These are phyloP conservation scores for Coracopsis vasa DNA, from an alignment of 2,113 vertebrate genomes.

Conservation along the genomic window DNA sequence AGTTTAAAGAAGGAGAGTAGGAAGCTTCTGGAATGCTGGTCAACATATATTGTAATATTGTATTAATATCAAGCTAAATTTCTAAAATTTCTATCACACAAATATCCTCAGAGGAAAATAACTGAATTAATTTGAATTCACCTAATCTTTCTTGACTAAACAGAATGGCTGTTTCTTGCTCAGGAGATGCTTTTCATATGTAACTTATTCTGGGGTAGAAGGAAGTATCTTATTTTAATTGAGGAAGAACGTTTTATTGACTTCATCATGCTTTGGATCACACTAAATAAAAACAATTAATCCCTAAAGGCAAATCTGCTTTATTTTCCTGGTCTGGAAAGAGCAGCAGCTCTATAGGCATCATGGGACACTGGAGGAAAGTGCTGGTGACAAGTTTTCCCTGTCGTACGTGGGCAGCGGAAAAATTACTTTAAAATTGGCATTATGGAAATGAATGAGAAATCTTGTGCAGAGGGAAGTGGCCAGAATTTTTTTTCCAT, in stretches of 20 bases:
- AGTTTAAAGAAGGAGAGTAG: background rate
- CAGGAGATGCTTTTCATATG: background rate
- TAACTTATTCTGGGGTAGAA: background rate
- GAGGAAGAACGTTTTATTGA: background rate
- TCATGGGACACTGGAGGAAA: background rate
- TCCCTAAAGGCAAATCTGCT: background rate
- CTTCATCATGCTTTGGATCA: background rate
- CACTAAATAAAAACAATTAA: background rate
- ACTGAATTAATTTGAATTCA: background rate
- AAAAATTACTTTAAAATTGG: background rate
- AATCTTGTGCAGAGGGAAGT: background rate
- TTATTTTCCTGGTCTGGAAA: background rate
- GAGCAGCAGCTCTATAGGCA: background rate
- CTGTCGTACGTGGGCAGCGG: background rate
- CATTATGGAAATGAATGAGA: background rate
- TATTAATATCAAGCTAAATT: background rate
- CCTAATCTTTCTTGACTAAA: background rate
- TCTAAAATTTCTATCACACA: background rate
- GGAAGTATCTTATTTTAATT: background rate
- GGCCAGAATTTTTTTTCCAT: background rate
- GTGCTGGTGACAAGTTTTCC: background rate
- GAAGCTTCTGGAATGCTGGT: background rate
- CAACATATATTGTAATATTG: background rate
- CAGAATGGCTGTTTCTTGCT: background rate
- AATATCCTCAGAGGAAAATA: background rate